Evolutionary conservation across 2,888 invertebrate species (phyloP), one percentile per base, ranked within the genome.

Genomic region (Eretmocerus hayati): DNA sequence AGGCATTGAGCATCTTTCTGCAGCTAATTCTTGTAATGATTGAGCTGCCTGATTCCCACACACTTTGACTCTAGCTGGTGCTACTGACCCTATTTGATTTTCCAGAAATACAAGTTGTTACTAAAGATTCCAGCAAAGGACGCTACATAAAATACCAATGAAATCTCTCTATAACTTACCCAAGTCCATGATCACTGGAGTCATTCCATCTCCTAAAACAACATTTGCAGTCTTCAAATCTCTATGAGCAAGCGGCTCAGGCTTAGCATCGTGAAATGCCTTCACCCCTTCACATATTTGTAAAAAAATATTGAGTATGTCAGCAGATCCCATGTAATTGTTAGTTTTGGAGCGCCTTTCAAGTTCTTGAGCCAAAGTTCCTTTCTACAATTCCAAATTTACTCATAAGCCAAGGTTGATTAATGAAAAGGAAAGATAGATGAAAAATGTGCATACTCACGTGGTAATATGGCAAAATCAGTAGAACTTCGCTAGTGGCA

Each of bases 151-250:
- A n/a, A n/a, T n/a, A n/a, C n/a, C n/a, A n/a, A n/a, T n/a, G n/a
- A n/a, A n/a, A n/a, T n/a, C n/a, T n/a, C n/a, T 26, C 26, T 9
- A 26, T 26, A 26, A 26, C 26, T 57, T 69, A 72, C 87, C 87
- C 59, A 92, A 77, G 71, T 92, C 92, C 78, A 90, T 90, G 53
- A 92, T 77, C 43, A 90, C 74, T 1, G 90, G 85, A 42, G 77
- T 79, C 63, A 78, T 77, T 44, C 82, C 81, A 62, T 86, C 83
- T 18, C 80, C 79, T 21, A 90, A 69, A 59, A 91, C 81, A 55
- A 92, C 79, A 72, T 92, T 92, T 15, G 84, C 86, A 44, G 90
- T 87, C 72, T 92, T 92, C 32, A 92, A 68, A 71, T 92, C 91
- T 61, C 91, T 78, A 66, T 90, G 90, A 32, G 88, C 87, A 57